Evolutionary conservation across 2,113 vertebrate species (phyloP).

Genomic region (Myrmophylax atrothorax): DNA sequence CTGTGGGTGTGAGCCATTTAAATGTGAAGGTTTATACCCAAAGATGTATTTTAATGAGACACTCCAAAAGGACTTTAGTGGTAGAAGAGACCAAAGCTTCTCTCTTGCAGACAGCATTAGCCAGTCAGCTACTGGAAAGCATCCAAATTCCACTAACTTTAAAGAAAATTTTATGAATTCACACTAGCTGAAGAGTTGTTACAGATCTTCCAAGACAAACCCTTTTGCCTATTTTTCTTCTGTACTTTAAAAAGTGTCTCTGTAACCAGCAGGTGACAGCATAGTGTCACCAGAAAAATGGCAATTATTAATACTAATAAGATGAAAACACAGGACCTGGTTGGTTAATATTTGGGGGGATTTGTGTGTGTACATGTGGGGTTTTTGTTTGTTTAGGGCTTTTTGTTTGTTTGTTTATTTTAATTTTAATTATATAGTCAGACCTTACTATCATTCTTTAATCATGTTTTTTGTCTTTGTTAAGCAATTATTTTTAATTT

Average conservation of each 20-base stretch:
- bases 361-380: neutral
- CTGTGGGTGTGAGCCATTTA: neutral
- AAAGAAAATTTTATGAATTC: neutral
- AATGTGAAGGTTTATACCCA: neutral
- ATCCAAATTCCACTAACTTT: neutral
- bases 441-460: neutral
- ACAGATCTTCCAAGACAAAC: neutral
- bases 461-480: neutral
- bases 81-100: neutral
- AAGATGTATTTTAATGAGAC: neutral
- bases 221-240: neutral
- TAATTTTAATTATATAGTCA: neutral
- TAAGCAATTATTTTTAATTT: neutral
- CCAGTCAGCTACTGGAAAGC: neutral
- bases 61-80: neutral
- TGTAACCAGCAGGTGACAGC: constrained; percentile 39
- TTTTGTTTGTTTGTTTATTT: neutral
- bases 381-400: too few species aligned
- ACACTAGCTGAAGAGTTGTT: neutral
- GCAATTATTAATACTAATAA: neutral
- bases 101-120: neutral
- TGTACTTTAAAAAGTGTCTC: neutral
- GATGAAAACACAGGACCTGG: neutral
- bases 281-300: neutral
- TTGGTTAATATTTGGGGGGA: neutral